These are phyloP conservation scores for Plumapathes pennacea DNA, from an alignment of 92 coral and sea anemone species.

Conservation along the genomic window DNA sequence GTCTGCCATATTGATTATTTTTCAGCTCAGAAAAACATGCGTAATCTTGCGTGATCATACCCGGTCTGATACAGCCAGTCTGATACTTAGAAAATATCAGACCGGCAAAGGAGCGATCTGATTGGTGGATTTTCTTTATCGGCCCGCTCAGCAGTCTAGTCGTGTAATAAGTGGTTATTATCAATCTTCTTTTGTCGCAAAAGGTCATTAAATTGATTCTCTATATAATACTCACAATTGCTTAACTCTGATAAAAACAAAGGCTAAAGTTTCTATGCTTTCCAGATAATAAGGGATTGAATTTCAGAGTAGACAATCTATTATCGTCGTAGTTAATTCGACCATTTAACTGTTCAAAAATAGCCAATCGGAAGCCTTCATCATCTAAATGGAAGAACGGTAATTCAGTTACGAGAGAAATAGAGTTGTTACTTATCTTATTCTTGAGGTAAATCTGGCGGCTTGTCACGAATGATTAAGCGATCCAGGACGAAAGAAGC, in stretches of 20 bases:
- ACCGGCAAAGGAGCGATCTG: no score
- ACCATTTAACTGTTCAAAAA: constrained; percentile 23
- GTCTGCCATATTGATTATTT: no score
- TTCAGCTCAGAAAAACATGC: no score
- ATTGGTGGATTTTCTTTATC: no score
- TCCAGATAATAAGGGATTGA: constrained; percentile 33
- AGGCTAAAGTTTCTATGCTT: constrained; percentile 17
- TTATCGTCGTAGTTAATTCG: constrained; percentile 23
- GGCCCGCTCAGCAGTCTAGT: no score
- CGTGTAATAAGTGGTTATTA: constrained; percentile 25
- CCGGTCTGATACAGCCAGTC: no score
- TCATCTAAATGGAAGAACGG: constrained; percentile 34
- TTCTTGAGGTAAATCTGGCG: no score
- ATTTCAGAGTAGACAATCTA: constrained; percentile 30
- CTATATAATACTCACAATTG: constrained; percentile 28
- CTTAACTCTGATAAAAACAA: constrained; percentile 4
- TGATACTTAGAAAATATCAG: no score
- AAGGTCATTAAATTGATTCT: constrained; percentile 29
- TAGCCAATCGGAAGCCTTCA: constrained; percentile 24
- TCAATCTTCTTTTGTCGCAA: constrained; percentile 23
- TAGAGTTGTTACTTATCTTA: no score
- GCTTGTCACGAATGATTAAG: constrained; percentile 11
- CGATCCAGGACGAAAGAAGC: constrained; percentile 17
- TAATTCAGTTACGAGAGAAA: constrained; percentile 15
- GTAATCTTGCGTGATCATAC: no score